These are phyloP conservation scores for Oenanthe melanoleuca DNA, from an alignment of 2,113 vertebrate genomes.

Conservation along the genomic window DNA sequence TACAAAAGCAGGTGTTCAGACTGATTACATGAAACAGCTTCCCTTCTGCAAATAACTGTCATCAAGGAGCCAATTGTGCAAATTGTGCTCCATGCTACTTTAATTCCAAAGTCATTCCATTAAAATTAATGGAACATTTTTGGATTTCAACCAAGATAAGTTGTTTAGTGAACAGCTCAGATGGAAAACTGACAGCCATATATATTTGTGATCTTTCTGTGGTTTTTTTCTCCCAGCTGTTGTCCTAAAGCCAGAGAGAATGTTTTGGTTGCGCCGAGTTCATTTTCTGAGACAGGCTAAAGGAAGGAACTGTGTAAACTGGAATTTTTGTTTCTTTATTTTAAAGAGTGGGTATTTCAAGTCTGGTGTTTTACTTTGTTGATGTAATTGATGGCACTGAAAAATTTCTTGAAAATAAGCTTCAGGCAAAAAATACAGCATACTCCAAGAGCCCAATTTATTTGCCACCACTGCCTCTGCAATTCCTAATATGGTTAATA, in stretches of 20 bases:
- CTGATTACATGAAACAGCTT: slow-evolving; percentile 16
- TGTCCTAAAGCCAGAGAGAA: background rate
- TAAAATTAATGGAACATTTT: background rate
- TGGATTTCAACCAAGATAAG: background rate
- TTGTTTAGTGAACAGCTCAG: background rate
- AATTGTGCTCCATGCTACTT: background rate
- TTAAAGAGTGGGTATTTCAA: background rate
- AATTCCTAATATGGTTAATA: background rate
- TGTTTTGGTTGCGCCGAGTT: background rate
- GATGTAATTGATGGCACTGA: background rate
- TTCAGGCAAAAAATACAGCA: fast-evolving
- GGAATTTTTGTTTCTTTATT: background rate
- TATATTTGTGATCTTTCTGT: background rate
- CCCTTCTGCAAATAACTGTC: slow-evolving; percentile 34
- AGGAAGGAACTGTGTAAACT: background rate
- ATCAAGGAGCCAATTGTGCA: background rate
- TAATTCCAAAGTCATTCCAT: slow-evolving; percentile 17
- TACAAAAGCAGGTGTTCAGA: slow-evolving; percentile 33
- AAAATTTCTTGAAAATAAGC: background rate
- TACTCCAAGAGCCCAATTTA: background rate
- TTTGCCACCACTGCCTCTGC: background rate
- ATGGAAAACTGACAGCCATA: background rate
- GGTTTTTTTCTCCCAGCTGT: background rate
- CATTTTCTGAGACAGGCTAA: background rate
- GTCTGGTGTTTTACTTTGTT: background rate